These are phyloP conservation scores for Ligdia adustata DNA, from an alignment of 2,888 invertebrate species.

Conservation along the genomic window DNA sequence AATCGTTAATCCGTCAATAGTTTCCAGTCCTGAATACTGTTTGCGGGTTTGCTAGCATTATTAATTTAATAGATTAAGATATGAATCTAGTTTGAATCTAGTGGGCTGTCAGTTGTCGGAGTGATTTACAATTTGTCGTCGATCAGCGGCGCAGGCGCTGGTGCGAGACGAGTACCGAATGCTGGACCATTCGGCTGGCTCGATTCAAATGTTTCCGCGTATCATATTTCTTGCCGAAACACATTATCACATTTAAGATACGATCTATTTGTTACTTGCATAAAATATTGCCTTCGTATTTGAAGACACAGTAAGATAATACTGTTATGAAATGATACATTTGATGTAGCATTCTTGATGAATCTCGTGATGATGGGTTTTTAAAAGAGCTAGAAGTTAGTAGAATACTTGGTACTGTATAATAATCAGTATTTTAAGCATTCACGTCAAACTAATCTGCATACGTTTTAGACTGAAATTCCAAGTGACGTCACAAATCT, in stretches of 20 bases:
- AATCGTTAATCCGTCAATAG: conserved; percentile 27
- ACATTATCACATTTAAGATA: conserved; percentile 47
- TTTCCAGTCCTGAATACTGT: conserved; percentile 25
- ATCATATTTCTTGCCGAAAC: conserved; percentile 62
- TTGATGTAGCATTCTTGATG: background rate
- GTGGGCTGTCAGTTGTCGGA: conserved; percentile 52
- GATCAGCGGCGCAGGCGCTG: conserved; percentile 56
- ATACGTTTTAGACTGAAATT: conserved; percentile 34
- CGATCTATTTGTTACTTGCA: conserved; percentile 13
- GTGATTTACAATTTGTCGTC: conserved; percentile 64
- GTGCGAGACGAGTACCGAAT: conserved; percentile 61
- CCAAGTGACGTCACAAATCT: conserved; percentile 49
- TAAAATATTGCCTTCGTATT: conserved; percentile 3
- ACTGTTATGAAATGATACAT: background rate
- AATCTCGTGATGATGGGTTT: background rate
- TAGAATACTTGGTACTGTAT: background rate
- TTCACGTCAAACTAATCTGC: conserved; percentile 24
- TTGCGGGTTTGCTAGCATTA: conserved; percentile 36
- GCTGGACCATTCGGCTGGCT: conserved; percentile 48
- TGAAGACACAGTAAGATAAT: background rate
- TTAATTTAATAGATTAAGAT: conserved; percentile 49
- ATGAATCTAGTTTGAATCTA: conserved; percentile 57
- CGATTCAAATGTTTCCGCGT: conserved; percentile 64
- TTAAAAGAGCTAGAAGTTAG: background rate
- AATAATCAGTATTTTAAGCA: conserved; percentile 14